phyloP scores from a whole-genome alignment of 2,113 vertebrate species.

The Heterotilapia buettikoferi region DNA sequence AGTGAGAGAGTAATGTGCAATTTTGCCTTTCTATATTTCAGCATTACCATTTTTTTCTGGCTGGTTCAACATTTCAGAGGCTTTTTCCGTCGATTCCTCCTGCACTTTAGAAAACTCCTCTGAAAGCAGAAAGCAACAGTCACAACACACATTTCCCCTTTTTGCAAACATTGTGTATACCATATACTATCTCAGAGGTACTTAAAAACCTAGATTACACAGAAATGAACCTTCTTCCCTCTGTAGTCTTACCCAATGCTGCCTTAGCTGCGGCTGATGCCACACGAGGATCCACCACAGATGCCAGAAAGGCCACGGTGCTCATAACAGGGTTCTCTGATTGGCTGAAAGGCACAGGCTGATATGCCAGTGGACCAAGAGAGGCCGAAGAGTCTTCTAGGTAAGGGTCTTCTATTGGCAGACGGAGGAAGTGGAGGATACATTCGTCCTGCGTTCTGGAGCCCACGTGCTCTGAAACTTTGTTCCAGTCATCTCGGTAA shows the following conservation, averaged over 20 bases:
- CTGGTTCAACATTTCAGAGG: slow-evolving; percentile 78
- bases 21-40: neutral
- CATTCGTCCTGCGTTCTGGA: slow-evolving; percentile 97
- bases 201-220: neutral
- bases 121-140: slow-evolving; percentile 42
- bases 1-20: neutral
- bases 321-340: slow-evolving; percentile 99
- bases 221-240: neutral
- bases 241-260: slow-evolving; percentile 77
- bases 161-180: neutral
- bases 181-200: neutral
- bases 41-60: slow-evolving; percentile 77
- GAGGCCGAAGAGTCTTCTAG: slow-evolving; percentile 91
- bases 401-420: slow-evolving; percentile 96
- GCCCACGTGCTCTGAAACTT: slow-evolving; percentile 95
- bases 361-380: slow-evolving; percentile 89
- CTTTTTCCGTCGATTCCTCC: slow-evolving; percentile 81
- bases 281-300: slow-evolving; percentile 92
- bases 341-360: slow-evolving; percentile 95
- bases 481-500: slow-evolving; percentile 99
- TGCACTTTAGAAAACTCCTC: slow-evolving; percentile 93
- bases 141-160: neutral
- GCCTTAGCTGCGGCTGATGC: slow-evolving; percentile 91
- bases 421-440: slow-evolving; percentile 91
- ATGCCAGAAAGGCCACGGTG: slow-evolving; percentile 94